A percentile compares a stretch with the other conserved stretches of the same genome.
Conservation (phyloP, 2,113 vertebrate genomes). For the Plestiodon gilberti region DNA sequence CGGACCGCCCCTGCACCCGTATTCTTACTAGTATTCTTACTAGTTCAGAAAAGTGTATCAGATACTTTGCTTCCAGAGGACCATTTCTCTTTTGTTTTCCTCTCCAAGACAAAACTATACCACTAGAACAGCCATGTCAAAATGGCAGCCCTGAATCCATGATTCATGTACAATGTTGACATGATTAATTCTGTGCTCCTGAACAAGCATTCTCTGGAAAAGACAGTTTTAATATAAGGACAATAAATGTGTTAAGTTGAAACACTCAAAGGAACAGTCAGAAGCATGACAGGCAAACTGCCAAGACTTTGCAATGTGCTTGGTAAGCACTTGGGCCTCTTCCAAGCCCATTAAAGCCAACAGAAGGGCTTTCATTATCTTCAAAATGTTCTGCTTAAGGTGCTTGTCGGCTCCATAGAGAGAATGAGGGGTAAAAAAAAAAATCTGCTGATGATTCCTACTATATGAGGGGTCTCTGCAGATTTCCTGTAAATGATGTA, state of each 20-base stretch:
- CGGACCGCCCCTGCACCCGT: too few relatives aligned
- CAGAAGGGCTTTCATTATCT: constrained; percentile 1
- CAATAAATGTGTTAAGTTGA: constrained; percentile 26
- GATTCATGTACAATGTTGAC: constrained; percentile 11
- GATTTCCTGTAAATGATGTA: neutral
- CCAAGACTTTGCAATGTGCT: neutral
- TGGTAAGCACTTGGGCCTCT: constrained; percentile 17
- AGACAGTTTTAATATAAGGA: constrained; percentile 9
- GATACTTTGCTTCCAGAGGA: too few relatives aligned
- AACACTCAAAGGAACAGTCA: constrained; percentile 8
- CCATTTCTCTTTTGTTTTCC: neutral
- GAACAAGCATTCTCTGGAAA: constrained; percentile 21
- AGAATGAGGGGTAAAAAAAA: neutral
- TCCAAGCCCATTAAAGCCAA: neutral
- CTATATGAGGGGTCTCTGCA: neutral
- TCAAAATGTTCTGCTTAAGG: neutral
- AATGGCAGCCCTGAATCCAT: neutral
- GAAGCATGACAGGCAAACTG: neutral
- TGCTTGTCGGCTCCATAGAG: neutral
- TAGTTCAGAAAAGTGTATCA: too few relatives aligned
- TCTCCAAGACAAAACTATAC: neutral
- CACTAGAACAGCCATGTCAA: neutral
- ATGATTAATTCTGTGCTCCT: constrained; percentile 11
- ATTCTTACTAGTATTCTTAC: too few relatives aligned
- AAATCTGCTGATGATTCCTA: neutral